Conservation (phyloP, 2,888 invertebrate genomes). For the Venustoraphidia nigricollis region DNA sequence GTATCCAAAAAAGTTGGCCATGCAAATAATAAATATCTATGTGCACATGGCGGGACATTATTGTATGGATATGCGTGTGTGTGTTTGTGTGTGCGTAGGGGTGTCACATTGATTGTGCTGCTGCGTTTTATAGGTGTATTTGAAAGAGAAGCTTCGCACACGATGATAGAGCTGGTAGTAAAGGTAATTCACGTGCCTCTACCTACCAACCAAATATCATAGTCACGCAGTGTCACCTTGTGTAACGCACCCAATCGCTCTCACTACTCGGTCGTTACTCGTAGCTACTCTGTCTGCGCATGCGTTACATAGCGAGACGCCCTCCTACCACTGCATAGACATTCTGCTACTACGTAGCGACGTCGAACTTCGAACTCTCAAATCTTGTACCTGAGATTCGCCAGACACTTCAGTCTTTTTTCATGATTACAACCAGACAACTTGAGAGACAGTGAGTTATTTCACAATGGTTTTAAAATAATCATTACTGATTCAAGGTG, state of each 20-base stretch:
- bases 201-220: too few species aligned
- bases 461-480: slow-evolving; percentile 8
- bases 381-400: slow-evolving; percentile 20
- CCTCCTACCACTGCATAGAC: slow-evolving; percentile 25
- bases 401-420: slow-evolving; percentile 18
- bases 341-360: slow-evolving; percentile 22
- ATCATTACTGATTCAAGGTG: background rate
- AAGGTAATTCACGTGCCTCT: slow-evolving; percentile 3
- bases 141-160: background rate
- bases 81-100: background rate
- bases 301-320: slow-evolving; percentile 10
- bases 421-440: slow-evolving; percentile 18
- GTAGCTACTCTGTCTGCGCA: background rate
- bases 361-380: slow-evolving; percentile 9
- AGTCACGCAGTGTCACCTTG: slow-evolving; percentile 4
- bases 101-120: slow-evolving; percentile 5
- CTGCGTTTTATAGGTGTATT: slow-evolving; percentile 6
- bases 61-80: too few species aligned
- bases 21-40: too few species aligned
- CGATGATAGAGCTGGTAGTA: slow-evolving; percentile 1
- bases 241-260: slow-evolving; percentile 4
- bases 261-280: too few species aligned
- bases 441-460: slow-evolving; percentile 27
- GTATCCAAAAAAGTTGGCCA: too few species aligned
- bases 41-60: too few species aligned